Evolutionary conservation across 2,888 invertebrate species (phyloP), one percentile per base, ranked within the genome.

Genomic region (Sphinx pinastri): DNA sequence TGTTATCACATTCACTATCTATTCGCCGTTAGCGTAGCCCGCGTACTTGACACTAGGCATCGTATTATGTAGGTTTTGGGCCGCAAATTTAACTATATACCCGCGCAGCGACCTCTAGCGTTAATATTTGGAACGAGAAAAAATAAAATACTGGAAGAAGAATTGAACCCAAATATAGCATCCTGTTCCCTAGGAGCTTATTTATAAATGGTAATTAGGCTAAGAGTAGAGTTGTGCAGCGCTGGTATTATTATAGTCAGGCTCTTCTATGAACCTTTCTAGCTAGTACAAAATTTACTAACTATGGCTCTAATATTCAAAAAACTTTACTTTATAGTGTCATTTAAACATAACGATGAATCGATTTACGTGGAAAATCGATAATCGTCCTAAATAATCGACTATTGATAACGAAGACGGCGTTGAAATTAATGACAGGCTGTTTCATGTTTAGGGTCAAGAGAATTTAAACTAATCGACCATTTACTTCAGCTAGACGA

Each of bases 1-100:
- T 68, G 31, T 69, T 69, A 69, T 69, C 69, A 63, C 14, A 63
- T 47, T 49, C 63, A 69, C 68, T 77, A 75, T 75, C 73, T 75
- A 72, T 58, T 68, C 63, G 19, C 63, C 63, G 63, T 49, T 49
- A 63, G 47, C 63, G 45, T 47, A 47, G 16, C 63, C 45, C 63
- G 63, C 63, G 63, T 63, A 63, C 63, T 63, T 63, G 63, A 63
- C 63, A 63, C 49, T 49, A 63, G 6, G 13, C 49, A 49, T 63
- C 49, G 25, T 2, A 49, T 47, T 45, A 63, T 19, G 16, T 60
- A 13, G 13, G 25, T 14, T 51, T 51, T 51, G 25, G 19, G 6
- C 16, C 38, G 6, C 6, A 38, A 38, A 25, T 25, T 38, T 25
- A 57, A 13, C 8, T 16, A 11, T 12, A 25, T 19, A 51, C 51